Conservation (phyloP, 2,113 vertebrate genomes). For the Cyprinus carpio region DNA sequence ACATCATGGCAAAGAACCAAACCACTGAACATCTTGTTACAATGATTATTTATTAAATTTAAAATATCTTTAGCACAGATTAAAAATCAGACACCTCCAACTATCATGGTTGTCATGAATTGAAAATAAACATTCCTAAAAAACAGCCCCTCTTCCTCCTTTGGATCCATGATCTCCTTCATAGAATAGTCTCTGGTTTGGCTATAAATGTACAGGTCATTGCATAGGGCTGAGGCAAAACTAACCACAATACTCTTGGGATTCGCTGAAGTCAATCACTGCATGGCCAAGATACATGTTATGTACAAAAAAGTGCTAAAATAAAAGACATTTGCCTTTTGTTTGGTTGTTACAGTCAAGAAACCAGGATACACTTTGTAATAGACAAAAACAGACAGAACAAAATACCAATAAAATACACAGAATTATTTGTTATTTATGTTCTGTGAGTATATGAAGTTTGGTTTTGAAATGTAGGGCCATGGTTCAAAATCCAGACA, state of each 20-base stretch:
- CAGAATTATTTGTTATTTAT: neutral
- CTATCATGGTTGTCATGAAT: conserved; percentile 78
- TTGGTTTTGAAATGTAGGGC: conserved; percentile 17
- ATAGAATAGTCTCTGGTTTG: conserved; percentile 49
- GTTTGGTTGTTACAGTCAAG: neutral
- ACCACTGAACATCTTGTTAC: conserved; percentile 67
- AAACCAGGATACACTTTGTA: neutral
- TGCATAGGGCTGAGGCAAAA: conserved; percentile 79
- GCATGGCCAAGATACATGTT: conserved; percentile 1
- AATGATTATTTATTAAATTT: conserved; percentile 86
- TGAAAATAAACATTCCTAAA: conserved; percentile 77
- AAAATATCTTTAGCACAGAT: conserved; percentile 87
- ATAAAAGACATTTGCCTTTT: neutral
- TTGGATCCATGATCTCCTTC: conserved; percentile 63
- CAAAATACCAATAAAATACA: conserved; percentile 1
- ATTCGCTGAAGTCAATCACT: neutral
- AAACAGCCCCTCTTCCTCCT: conserved; percentile 68
- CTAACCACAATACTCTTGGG: conserved; percentile 30
- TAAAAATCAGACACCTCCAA: conserved; percentile 85
- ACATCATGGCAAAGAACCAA: conserved; percentile 18
- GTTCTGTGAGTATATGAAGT: neutral
- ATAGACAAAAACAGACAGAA: neutral
- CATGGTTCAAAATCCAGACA: neutral
- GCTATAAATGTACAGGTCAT: conserved; percentile 52
- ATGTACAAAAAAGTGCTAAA: neutral